Conservation (phyloP, 1,140 invertebrate genomes). For the Globodera rostochiensis region DNA sequence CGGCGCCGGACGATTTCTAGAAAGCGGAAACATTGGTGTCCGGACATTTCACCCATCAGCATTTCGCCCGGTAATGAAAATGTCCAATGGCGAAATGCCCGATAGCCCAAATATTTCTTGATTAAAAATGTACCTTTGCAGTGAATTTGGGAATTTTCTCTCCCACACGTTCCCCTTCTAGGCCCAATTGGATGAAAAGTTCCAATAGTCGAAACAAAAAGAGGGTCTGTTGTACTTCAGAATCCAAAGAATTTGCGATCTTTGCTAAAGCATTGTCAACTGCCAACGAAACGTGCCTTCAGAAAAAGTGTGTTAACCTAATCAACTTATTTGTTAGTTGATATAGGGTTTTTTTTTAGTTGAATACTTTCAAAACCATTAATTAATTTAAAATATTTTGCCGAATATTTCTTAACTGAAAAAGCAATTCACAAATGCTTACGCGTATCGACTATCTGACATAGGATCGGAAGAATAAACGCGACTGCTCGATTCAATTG, state of each 20-base stretch:
- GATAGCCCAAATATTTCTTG: not conserved
- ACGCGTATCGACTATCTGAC: conserved; percentile 69
- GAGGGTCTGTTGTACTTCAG: conserved; percentile 80
- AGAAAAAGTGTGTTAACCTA: not conserved
- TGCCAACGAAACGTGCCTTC: conserved; percentile 81
- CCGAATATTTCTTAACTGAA: too few relatives aligned
- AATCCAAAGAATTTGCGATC: conserved; percentile 88
- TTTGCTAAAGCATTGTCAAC: conserved; percentile 91
- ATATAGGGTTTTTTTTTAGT: too few relatives aligned
- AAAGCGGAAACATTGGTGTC: not conserved
- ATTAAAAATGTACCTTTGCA: conserved; percentile 48
- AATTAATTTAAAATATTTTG: too few relatives aligned
- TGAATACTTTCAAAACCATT: too few relatives aligned
- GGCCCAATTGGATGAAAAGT: conserved; percentile 92
- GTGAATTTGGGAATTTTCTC: conserved; percentile 64
- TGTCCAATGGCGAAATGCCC: too few relatives aligned
- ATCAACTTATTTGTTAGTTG: too few relatives aligned
- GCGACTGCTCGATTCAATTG: conserved; percentile 86
- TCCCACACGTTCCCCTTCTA: conserved; percentile 82
- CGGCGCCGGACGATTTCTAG: conserved; percentile 84
- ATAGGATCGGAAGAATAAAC: conserved; percentile 75
- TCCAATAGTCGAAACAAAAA: conserved; percentile 79
- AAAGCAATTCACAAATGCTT: conserved; percentile 15
- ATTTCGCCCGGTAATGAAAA: too few relatives aligned
- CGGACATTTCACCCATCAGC: too few relatives aligned